These are phyloP conservation scores for Zonitis immaculata DNA, from an alignment of 2,888 invertebrate genomes.

Conservation along the genomic window DNA sequence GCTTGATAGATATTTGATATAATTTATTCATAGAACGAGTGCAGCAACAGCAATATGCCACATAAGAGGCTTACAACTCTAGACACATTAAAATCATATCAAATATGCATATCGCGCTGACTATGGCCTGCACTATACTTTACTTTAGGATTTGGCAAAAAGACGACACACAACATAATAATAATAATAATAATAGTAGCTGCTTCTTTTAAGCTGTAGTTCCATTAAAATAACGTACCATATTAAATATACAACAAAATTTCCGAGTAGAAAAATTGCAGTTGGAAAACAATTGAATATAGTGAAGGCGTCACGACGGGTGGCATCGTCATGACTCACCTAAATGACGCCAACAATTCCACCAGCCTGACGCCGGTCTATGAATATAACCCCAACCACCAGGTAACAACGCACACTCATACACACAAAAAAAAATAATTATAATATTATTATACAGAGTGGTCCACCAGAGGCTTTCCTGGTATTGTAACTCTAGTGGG, in stretches of 20 bases:
- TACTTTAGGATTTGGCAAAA: constrained; percentile 40
- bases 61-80: constrained; percentile 50
- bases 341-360: constrained; percentile 15
- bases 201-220: neutral
- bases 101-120: constrained; percentile 50
- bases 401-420: no score
- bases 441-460: no score
- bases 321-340: constrained; percentile 21
- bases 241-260: no score
- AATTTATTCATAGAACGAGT: constrained; percentile 64
- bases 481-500: no score
- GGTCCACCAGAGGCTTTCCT: no score
- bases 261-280: neutral
- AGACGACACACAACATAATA: no score
- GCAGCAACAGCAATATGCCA: constrained; percentile 47
- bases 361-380: constrained; percentile 24
- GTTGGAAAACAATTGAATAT: no score
- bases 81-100: constrained; percentile 52
- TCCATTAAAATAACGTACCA: neutral
- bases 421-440: no score
- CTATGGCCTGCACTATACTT: constrained; percentile 39
- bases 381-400: constrained; percentile 4
- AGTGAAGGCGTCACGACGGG: constrained; percentile 30
- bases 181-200: no score
- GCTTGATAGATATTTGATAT: constrained; percentile 69